These are phyloP conservation scores for Stratiomys singularior DNA, from an alignment of 2,888 invertebrate genomes.

Conservation along the genomic window DNA sequence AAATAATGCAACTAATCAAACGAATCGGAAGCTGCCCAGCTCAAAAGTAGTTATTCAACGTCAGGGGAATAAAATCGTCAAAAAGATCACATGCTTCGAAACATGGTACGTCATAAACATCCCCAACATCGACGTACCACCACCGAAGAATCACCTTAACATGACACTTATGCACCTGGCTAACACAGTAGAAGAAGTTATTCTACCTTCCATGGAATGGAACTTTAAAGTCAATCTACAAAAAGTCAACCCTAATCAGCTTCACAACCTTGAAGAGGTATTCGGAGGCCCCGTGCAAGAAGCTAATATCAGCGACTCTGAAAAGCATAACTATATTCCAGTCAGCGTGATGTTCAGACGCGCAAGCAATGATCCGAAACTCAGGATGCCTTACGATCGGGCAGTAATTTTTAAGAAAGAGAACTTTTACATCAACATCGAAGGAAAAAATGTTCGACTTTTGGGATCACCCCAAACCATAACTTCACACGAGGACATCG, in stretches of 20 bases:
- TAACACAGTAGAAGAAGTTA: constrained; percentile 59
- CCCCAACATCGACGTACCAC: constrained; percentile 53
- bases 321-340: constrained; percentile 63
- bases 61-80: constrained; percentile 62
- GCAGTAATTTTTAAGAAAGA: constrained; percentile 65
- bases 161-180: constrained; percentile 62
- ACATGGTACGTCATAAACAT: constrained; percentile 65
- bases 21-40: constrained; percentile 55
- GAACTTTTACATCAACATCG: constrained; percentile 64
- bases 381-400: constrained; percentile 63
- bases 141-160: constrained; percentile 55
- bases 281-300: constrained; percentile 62
- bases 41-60: constrained; percentile 62
- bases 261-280: constrained; percentile 57
- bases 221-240: constrained; percentile 63
- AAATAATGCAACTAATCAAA: neutral
- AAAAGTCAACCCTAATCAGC: constrained; percentile 57
- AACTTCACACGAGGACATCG: constrained; percentile 60
- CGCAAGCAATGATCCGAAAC: constrained; percentile 57
- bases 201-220: constrained; percentile 61
- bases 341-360: constrained; percentile 64
- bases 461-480: constrained; percentile 63
- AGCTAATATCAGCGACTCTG: constrained; percentile 61
- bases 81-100: constrained; percentile 65
- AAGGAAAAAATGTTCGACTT: constrained; percentile 64